Base-by-base conservation (phyloP, 2,113 vertebrate genomes). In the Dinomys branickii region DNA sequence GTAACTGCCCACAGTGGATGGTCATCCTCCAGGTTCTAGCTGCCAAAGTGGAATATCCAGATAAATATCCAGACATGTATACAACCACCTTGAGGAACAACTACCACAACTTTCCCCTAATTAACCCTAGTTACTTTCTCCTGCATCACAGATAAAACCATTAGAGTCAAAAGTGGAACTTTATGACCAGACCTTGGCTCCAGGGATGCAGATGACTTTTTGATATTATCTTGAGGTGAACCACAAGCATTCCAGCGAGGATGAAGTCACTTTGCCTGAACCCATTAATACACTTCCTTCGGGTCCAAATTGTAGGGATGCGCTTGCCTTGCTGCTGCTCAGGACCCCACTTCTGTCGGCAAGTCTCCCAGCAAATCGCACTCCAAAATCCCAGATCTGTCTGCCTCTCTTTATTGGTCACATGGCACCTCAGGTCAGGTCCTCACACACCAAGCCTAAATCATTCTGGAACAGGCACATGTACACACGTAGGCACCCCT, bases 401-500 rank as follows among this genome's bases (percentile, higher is more conserved):
- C 50, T 80, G 35, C 77, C 59, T 50, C 5, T 75, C 71, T 80
- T 65, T 52, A 44, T 80, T 63, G 58, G 58, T 26, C 35, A 26
- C 14, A 19, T 28, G 44, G 20, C 9, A 38, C 44, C 14, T 30
- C n/a, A 35, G 35, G 35, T 24, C 14, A 28, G 26, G 14, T 54
- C 59, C 50, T 67, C 16, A 22, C 5, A 65, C 50, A 65, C 47
- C 9, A 52, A 10, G 22, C n/a, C 33, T 10, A 12, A 63, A 8
- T 65, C 35, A 1, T 38, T 78, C 44, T 65, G 17, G 24, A 65
- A 52, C 8, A 58, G 10, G 17, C 30, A 7, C 17, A 19, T 24
- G 22, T 20, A 1, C 41, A 1, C 20, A 4, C 0, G 5, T 1
- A 3, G 7, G 19, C 13, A 47, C 26, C 26, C 22, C 86, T 80